Evolutionary conservation across 2,797 vertebrate genomes (phyloP).

Genomic region (Gymnocypris eckloni): DNA sequence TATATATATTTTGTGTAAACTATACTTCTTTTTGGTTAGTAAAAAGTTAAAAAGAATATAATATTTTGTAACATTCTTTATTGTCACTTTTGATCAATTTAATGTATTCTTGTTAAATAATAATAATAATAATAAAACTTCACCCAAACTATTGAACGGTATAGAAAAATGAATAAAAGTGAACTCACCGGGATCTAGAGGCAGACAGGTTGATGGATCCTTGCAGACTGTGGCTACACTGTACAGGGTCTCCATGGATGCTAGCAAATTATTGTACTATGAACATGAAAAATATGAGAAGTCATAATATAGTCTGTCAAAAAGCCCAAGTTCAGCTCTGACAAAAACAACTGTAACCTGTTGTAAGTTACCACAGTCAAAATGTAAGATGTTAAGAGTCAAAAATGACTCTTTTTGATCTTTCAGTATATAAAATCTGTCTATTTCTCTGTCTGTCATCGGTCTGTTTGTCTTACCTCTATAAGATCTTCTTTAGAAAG

Average conservation of each 20-base stretch:
- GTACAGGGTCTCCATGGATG: conserved; percentile 93
- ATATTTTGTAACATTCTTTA: neutral
- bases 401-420: no score
- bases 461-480: conserved; percentile 78
- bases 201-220: conserved; percentile 74
- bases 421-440: neutral
- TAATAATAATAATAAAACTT: neutral
- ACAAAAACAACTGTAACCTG: neutral
- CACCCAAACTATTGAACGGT: neutral
- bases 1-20: neutral
- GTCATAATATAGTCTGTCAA: neutral
- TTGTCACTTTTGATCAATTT: neutral
- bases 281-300: neutral
- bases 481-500: conserved; percentile 81
- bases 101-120: neutral
- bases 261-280: conserved; percentile 90
- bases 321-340: neutral
- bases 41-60: neutral
- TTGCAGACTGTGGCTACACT: conserved; percentile 90
- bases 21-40: neutral
- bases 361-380: neutral
- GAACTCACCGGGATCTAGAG: conserved; percentile 88
- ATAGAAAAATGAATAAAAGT: neutral
- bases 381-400: neutral
- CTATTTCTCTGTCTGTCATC: neutral